Evolutionary conservation across 1,140 invertebrate species (phyloP).

Genomic region (Ganaspis sp.): DNA sequence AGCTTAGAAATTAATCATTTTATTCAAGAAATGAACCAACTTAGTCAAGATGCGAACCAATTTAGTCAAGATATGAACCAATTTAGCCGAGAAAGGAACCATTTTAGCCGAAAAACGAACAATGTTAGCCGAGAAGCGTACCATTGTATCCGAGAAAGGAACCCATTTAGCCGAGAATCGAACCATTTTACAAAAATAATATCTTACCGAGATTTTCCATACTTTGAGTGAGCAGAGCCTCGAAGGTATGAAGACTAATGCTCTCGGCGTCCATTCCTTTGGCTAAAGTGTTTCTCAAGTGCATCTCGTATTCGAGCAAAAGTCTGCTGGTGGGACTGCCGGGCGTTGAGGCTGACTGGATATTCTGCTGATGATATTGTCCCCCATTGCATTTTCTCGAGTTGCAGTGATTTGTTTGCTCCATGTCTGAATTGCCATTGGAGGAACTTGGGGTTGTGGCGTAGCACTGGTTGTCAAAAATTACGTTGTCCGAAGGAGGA

Average conservation of each 20-base stretch:
- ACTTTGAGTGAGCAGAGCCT: slow-evolving; percentile 93
- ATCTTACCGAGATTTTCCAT: slow-evolving; percentile 94
- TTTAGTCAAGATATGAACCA: no score
- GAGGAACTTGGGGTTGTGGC: slow-evolving; percentile 94
- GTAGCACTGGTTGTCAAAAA: slow-evolving; percentile 96
- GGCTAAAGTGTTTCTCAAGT: slow-evolving; percentile 93
- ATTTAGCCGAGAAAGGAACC: no score
- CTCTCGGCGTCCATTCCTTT: slow-evolving; percentile 97
- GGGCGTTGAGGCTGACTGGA: slow-evolving; percentile 82
- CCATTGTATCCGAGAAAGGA: background rate
- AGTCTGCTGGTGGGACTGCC: slow-evolving; percentile 90
- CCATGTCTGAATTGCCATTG: slow-evolving; percentile 92
- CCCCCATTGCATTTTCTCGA: slow-evolving; percentile 75
- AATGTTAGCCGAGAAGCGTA: background rate
- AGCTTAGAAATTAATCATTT: no score
- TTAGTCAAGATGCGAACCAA: no score
- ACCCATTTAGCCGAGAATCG: no score
- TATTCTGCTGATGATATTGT: slow-evolving; percentile 75
- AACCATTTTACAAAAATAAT: background rate
- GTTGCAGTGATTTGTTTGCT: slow-evolving; percentile 82
- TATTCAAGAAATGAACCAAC: no score
- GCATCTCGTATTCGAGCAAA: slow-evolving; percentile 95
- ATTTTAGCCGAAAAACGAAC: no score
- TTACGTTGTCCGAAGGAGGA: slow-evolving; percentile 92
- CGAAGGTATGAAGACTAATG: slow-evolving; percentile 95